phyloP scores from a whole-genome alignment of 1,140 invertebrate species.

The Pachypsylla venusta region DNA sequence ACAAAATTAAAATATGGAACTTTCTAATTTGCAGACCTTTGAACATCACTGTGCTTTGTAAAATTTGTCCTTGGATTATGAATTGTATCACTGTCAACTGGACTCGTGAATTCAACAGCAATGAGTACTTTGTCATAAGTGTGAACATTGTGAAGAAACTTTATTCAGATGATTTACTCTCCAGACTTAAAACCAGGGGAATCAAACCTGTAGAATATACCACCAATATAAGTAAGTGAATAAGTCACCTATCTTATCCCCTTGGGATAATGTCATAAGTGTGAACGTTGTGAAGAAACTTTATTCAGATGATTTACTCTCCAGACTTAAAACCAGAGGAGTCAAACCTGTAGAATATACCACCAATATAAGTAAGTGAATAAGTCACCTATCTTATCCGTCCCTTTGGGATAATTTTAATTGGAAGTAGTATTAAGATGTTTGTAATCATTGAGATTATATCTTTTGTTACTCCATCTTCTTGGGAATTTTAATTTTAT shows the following conservation, averaged over 20 bases:
- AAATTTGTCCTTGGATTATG: neutral
- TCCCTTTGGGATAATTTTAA: too few species aligned
- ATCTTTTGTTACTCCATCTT: too few species aligned
- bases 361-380: constrained; percentile 3
- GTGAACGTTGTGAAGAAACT: neutral
- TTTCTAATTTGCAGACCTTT: neutral
- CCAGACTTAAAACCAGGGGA: neutral
- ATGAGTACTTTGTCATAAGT: neutral
- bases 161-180: neutral
- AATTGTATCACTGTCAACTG: neutral
- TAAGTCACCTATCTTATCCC: too few species aligned
- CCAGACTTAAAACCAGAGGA: neutral
- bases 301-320: neutral
- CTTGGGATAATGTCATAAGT: neutral
- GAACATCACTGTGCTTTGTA: neutral
- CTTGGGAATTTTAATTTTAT: too few species aligned
- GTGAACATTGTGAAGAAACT: neutral
- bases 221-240: constrained; percentile 1
- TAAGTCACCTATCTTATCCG: too few species aligned
- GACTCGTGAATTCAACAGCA: neutral
- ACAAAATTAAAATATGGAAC: too few species aligned
- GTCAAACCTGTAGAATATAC: neutral
- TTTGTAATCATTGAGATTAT: too few species aligned
- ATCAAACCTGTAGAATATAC: neutral
- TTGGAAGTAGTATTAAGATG: too few species aligned